A percentile compares a stretch with the other conserved stretches of the same genome.
phyloP scores from a whole-genome alignment of 2,113 vertebrate species.

The Pygoscelis adeliae region DNA sequence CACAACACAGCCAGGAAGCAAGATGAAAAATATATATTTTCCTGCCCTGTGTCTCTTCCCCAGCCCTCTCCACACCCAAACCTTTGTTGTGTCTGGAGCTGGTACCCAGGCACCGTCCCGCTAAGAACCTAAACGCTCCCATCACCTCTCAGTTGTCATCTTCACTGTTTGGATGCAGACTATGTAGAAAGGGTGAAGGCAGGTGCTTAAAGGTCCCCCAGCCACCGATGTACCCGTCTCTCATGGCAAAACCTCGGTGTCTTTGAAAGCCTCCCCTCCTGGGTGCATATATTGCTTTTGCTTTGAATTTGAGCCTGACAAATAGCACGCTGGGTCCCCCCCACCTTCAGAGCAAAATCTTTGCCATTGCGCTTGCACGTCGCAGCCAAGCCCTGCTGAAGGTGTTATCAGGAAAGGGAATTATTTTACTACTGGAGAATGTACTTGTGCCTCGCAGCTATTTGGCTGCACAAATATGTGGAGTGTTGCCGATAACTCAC shows the following conservation, averaged over 20 bases:
- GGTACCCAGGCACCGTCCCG: neutral
- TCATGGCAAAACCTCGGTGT: neutral
- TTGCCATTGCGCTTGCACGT: neutral
- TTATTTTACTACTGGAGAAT: slow-evolving; percentile 41
- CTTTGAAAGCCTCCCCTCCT: neutral
- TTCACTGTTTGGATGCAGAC: neutral
- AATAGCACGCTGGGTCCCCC: neutral
- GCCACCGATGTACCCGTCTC: neutral
- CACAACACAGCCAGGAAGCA: neutral
- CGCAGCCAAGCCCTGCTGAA: neutral
- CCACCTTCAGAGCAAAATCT: neutral
- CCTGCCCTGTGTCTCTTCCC: neutral
- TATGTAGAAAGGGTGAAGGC: neutral
- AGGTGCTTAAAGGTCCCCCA: neutral
- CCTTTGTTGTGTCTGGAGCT: neutral
- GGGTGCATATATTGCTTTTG: neutral
- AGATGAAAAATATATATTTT: neutral
- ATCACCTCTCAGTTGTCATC: neutral
- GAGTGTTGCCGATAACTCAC: neutral
- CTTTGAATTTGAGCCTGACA: neutral
- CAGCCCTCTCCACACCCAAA: neutral
- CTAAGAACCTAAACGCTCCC: accelerated
- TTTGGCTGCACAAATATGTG: neutral
- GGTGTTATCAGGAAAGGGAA: slow-evolving; percentile 39
- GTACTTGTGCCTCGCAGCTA: neutral